A percentile compares a stretch with the other conserved stretches of the same genome.
phyloP scores from a whole-genome alignment of 2,888 invertebrate genomes.

The Amphipyra tragopoginis region DNA sequence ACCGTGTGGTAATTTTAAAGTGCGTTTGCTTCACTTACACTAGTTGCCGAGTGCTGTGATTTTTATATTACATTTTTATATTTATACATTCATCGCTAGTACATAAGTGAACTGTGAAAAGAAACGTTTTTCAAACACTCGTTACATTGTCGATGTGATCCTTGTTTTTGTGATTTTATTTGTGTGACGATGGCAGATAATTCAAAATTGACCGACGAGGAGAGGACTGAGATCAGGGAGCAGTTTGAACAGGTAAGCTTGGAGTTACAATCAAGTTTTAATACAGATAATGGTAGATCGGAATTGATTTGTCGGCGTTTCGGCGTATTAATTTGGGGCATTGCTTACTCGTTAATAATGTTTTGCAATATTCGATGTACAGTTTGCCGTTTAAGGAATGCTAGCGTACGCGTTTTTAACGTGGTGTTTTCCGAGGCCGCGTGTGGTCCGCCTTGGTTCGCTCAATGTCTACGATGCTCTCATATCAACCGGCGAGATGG shows the following conservation, averaged over 20 bases:
- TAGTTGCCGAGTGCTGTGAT: slow-evolving; percentile 55
- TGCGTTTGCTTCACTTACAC: slow-evolving; percentile 40
- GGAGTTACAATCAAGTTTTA: slow-evolving; percentile 39
- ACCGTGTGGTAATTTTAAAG: slow-evolving; percentile 49
- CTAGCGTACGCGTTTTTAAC: slow-evolving; percentile 45
- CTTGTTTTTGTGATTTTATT: slow-evolving; percentile 80
- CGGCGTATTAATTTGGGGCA: slow-evolving; percentile 38
- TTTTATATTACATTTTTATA: slow-evolving; percentile 59
- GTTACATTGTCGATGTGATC: slow-evolving; percentile 75
- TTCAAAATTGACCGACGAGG: slow-evolving; percentile 91
- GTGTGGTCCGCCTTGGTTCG: slow-evolving; percentile 64
- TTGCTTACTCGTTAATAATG: slow-evolving; percentile 31
- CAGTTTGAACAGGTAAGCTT: slow-evolving; percentile 92
- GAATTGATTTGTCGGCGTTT: slow-evolving; percentile 46
- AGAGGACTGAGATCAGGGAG: slow-evolving; percentile 93
- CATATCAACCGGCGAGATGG: slow-evolving; percentile 7
- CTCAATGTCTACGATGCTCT: slow-evolving; percentile 7
- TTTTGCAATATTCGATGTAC: slow-evolving; percentile 51
- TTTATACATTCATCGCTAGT: slow-evolving; percentile 62
- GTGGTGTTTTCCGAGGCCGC: slow-evolving; percentile 61
- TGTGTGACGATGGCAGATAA: slow-evolving; percentile 87
- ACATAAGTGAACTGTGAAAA: slow-evolving; percentile 75
- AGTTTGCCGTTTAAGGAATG: slow-evolving; percentile 48
- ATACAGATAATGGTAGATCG: slow-evolving; percentile 21
- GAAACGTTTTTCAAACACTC: slow-evolving; percentile 47